These are phyloP conservation scores for Chelidonichthys spinosus DNA, from an alignment of 2,797 vertebrate genomes.

Conservation along the genomic window DNA sequence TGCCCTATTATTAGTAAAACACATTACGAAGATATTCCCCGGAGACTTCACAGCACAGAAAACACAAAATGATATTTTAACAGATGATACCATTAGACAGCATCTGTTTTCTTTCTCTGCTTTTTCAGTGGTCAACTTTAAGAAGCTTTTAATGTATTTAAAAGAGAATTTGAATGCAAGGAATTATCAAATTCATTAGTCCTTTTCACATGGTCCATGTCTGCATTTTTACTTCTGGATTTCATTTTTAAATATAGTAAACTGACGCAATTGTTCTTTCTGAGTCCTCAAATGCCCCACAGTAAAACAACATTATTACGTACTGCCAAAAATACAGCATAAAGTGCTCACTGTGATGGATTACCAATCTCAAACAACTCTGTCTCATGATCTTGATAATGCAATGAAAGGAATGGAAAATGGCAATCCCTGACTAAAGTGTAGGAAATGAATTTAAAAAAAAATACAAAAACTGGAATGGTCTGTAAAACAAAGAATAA, in stretches of 20 bases:
- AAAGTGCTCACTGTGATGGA: constrained; percentile 9
- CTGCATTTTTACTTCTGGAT: background rate
- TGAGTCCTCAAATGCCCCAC: background rate
- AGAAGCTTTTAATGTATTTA: background rate
- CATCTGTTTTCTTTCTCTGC: background rate
- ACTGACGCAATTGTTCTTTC: background rate
- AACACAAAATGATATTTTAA: background rate
- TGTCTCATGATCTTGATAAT: background rate
- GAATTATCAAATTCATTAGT: background rate
- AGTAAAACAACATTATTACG: background rate
- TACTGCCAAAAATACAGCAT: background rate
- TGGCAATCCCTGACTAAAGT: background rate
- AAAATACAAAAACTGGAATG: background rate
- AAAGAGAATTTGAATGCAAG: background rate
- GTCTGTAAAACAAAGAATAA: background rate
- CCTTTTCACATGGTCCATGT: background rate
- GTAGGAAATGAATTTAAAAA: background rate
- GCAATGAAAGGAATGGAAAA: background rate
- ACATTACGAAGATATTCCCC: too few relatives aligned
- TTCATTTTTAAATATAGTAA: background rate
- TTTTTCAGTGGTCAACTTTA: background rate
- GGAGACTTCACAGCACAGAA: too few relatives aligned
- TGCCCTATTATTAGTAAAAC: too few relatives aligned
- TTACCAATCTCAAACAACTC: background rate
- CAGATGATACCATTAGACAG: too few relatives aligned